phyloP scores from a whole-genome alignment of 1,140 invertebrate genomes.

The Sinonovacula constricta region DNA sequence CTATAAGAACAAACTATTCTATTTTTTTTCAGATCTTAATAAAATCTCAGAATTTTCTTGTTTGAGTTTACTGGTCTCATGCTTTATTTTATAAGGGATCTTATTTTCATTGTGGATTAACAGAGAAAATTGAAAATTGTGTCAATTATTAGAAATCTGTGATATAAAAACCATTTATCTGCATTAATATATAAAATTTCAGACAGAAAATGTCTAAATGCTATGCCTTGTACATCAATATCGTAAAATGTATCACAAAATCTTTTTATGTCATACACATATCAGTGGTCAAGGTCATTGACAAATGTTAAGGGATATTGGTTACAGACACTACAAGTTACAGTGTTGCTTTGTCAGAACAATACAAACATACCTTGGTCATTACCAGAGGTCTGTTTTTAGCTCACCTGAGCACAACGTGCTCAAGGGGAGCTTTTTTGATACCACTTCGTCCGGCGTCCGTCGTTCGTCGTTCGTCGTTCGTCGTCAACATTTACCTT shows the following conservation, averaged over 20 bases:
- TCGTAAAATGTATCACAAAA: neutral
- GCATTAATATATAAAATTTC: neutral
- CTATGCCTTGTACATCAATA: neutral
- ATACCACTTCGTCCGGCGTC: too few species aligned
- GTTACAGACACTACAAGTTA: constrained; percentile 27
- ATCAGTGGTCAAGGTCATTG: constrained; percentile 5
- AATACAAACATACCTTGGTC: constrained; percentile 30
- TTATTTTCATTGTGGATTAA: neutral
- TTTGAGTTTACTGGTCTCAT: constrained; percentile 19
- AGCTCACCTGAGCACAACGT: too few species aligned
- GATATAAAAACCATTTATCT: neutral
- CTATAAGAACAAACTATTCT: constrained; percentile 9
- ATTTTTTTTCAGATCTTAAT: constrained; percentile 2
- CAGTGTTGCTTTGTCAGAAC: neutral
- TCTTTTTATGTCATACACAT: too few species aligned
- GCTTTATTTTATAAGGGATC: too few species aligned
- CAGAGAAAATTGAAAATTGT: neutral
- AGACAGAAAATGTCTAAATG: neutral
- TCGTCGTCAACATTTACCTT: too few species aligned
- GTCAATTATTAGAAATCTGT: neutral
- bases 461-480: too few species aligned
- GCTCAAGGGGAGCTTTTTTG: too few species aligned
- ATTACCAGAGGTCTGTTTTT: too few species aligned
- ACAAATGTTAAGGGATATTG: constrained; percentile 19
- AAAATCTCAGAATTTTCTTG: constrained; percentile 7